A percentile compares a stretch with the other conserved stretches of the same genome.
Conservation (phyloP, 2,113 vertebrate genomes). For the Neopipo cinnamomea region DNA sequence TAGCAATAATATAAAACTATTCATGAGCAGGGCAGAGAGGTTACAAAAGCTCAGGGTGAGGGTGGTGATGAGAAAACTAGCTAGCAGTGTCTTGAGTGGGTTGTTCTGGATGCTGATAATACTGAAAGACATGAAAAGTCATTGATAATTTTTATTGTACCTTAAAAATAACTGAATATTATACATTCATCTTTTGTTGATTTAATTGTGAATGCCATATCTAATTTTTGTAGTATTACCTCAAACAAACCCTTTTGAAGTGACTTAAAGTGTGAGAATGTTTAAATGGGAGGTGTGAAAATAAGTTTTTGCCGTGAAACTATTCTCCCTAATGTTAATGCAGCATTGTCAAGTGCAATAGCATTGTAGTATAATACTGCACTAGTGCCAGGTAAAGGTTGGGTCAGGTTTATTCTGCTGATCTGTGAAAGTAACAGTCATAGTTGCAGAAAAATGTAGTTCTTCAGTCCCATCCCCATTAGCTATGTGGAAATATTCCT, state of each 20-base stretch:
- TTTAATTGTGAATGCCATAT: slow-evolving; percentile 21
- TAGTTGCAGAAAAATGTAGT: not conserved
- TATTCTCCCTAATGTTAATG: not conserved
- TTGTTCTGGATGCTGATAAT: slow-evolving; percentile 84
- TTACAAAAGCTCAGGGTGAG: slow-evolving; percentile 68
- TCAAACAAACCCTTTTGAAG: not conserved
- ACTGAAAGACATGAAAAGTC: slow-evolving; percentile 84
- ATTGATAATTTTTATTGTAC: slow-evolving; percentile 56
- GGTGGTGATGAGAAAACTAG: not conserved
- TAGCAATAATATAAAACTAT: slow-evolving; percentile 55
- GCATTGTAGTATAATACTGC: not conserved
- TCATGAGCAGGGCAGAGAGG: slow-evolving; percentile 74
- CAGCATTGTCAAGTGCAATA: not conserved
- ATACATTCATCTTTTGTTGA: slow-evolving; percentile 16
- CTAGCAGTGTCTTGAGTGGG: slow-evolving; percentile 74
- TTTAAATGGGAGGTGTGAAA: not conserved
- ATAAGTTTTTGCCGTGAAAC: not conserved
- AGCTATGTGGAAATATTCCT: not conserved
- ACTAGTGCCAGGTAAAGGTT: not conserved
- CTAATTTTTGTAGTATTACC: slow-evolving; percentile 29
- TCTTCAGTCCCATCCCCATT: not conserved
- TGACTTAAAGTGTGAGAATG: not conserved
- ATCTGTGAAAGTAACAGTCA: not conserved
- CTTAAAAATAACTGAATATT: not conserved
- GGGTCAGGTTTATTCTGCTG: not conserved